A percentile compares a stretch with the other conserved stretches of the same genome.
Evolutionary conservation across 2,113 vertebrate genomes (phyloP).

Genomic region (Drymodes brunneopygia): DNA sequence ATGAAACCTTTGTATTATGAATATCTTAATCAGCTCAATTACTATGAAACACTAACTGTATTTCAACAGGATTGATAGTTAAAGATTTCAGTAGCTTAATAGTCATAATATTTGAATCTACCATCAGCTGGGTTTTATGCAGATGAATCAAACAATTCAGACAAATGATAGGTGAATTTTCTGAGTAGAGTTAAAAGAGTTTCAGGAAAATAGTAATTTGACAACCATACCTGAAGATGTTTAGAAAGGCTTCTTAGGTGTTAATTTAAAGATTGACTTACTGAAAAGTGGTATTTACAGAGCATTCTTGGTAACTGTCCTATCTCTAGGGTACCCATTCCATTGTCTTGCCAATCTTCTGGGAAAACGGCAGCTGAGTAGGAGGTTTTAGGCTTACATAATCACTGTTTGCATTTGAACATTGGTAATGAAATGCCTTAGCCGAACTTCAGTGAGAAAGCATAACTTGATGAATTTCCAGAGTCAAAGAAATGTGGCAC

Average conservation of each 20-base stretch:
- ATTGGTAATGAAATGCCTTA: not conserved
- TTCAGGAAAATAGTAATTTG: not conserved
- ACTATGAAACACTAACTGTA: not conserved
- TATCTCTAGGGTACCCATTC: not conserved
- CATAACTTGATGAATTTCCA: not conserved
- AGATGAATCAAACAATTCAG: not conserved
- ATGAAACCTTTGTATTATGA: not conserved
- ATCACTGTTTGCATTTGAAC: not conserved
- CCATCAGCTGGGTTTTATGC: not conserved
- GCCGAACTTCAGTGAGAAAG: not conserved
- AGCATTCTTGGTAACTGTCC: not conserved
- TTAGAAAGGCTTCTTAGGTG: not conserved
- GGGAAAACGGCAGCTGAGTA: not conserved
- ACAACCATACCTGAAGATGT: not conserved
- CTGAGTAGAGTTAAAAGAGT: not conserved
- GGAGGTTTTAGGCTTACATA: not conserved
- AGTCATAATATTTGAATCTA: not conserved
- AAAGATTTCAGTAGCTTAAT: not conserved
- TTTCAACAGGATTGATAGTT: not conserved
- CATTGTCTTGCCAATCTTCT: not conserved
- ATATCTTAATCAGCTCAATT: not conserved
- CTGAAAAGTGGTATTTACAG: not conserved
- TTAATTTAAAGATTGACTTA: not conserved
- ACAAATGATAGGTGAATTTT: not conserved
- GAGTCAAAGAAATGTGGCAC: not conserved